Percentiles rank a stretch among this genome's conserved stretches.
Evolutionary conservation across 2,113 vertebrate species (phyloP).

Genomic region (Barnardius zonarius): DNA sequence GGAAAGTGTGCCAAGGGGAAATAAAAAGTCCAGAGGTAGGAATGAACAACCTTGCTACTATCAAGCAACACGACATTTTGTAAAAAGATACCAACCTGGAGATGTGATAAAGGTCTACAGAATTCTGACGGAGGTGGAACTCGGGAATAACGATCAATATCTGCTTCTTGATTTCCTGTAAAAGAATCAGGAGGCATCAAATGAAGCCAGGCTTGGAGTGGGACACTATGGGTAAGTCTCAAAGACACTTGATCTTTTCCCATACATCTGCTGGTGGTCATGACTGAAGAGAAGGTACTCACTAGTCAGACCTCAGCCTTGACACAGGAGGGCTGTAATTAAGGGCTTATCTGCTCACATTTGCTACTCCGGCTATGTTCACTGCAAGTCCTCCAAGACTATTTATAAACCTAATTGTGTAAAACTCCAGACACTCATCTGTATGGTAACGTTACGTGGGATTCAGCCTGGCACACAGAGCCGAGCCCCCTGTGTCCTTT

Average conservation of each 20-base stretch:
- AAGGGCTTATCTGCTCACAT: background rate
- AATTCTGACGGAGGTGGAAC: background rate
- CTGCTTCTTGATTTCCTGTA: background rate
- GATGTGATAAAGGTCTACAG: background rate
- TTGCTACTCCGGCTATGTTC: background rate
- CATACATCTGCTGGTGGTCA: background rate
- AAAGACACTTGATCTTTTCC: background rate
- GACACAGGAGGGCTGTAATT: background rate
- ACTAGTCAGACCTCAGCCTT: background rate
- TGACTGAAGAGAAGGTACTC: background rate
- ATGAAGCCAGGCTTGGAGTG: background rate
- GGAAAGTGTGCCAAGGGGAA: background rate
- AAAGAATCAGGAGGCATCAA: background rate
- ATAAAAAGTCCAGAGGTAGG: background rate
- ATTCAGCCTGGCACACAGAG: background rate
- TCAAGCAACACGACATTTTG: background rate
- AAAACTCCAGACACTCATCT: background rate
- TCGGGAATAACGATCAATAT: background rate
- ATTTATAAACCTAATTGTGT: background rate
- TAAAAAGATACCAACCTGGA: background rate
- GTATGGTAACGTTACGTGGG: fast-evolving
- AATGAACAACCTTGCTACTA: background rate
- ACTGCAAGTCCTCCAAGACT: background rate
- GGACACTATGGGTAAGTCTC: background rate
- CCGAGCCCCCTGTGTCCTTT: background rate